These are phyloP conservation scores for Eupithecia vulgata DNA, from an alignment of 2,888 invertebrate genomes.

Conservation along the genomic window DNA sequence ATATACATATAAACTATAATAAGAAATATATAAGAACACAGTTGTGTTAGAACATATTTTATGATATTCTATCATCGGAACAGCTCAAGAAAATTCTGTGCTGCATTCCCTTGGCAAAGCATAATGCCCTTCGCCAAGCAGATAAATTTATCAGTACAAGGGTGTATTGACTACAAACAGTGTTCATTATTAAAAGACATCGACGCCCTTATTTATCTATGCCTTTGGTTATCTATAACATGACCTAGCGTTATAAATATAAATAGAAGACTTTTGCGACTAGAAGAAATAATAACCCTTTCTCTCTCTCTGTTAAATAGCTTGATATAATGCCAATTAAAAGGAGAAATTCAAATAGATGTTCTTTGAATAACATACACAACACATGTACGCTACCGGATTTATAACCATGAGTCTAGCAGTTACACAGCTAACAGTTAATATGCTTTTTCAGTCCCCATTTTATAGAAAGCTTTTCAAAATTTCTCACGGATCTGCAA, in stretches of 20 bases:
- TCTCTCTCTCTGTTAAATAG: neutral
- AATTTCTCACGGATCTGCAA: neutral
- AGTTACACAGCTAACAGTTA: neutral
- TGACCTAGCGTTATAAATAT: neutral
- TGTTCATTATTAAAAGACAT: neutral
- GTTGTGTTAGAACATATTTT: neutral
- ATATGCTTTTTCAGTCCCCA: neutral
- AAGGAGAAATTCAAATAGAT: conserved; percentile 23
- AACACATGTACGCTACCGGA: conserved; percentile 8
- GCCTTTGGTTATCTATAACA: neutral
- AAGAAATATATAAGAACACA: too few relatives aligned
- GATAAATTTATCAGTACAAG: conserved; percentile 8
- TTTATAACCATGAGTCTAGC: neutral
- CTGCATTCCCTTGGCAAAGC: neutral
- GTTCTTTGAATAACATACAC: conserved; percentile 16
- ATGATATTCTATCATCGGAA: neutral
- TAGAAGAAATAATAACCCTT: neutral
- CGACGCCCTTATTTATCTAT: conserved; percentile 5
- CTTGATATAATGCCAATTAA: conserved; percentile 26
- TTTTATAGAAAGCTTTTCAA: neutral
- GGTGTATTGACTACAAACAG: conserved; percentile 9
- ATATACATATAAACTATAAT: too few relatives aligned
- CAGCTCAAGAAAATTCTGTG: neutral
- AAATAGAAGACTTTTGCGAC: neutral
- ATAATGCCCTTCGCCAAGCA: conserved; percentile 4